These are phyloP conservation scores for Drosophila longiperda DNA, from an alignment of 2,888 invertebrate genomes.

Conservation along the genomic window DNA sequence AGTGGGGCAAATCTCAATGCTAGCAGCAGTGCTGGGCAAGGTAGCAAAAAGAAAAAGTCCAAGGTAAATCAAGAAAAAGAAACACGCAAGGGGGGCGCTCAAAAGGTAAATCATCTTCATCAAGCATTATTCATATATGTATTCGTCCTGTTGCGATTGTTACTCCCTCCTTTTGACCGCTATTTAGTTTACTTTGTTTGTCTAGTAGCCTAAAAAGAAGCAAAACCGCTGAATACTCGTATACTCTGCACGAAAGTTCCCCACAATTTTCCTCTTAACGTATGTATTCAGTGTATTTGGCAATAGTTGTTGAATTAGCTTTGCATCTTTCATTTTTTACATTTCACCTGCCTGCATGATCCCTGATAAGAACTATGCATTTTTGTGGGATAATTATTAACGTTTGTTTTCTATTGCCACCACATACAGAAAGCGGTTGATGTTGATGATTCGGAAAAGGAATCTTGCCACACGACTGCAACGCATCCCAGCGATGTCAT, in stretches of 20 bases:
- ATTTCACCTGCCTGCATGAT: slow-evolving; percentile 55
- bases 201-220: slow-evolving; percentile 26
- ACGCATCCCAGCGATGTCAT: slow-evolving; percentile 95
- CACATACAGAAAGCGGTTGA: slow-evolving; percentile 81
- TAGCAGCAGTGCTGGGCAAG: slow-evolving; percentile 79
- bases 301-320: neutral
- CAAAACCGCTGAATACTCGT: slow-evolving; percentile 18
- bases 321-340: slow-evolving; percentile 46
- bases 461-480: slow-evolving; percentile 85
- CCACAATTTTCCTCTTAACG: neutral
- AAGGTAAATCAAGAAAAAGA: slow-evolving; percentile 86
- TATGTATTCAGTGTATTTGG: slow-evolving; percentile 24
- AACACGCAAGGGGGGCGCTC: slow-evolving; percentile 85
- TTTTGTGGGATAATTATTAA: neutral
- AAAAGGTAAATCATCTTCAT: slow-evolving; percentile 85
- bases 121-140: slow-evolving; percentile 28
- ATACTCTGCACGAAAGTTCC: neutral
- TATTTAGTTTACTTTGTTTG: slow-evolving; percentile 39
- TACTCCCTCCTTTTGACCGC: slow-evolving; percentile 7
- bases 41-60: slow-evolving; percentile 85
- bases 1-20: slow-evolving; percentile 57
- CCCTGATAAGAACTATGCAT: neutral
- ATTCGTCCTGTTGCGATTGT: slow-evolving; percentile 28
- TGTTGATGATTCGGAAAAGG: slow-evolving; percentile 86
- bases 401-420: neutral